Evolutionary conservation across 2,797 vertebrate species (phyloP).

Genomic region (Heliangelus exortis): DNA sequence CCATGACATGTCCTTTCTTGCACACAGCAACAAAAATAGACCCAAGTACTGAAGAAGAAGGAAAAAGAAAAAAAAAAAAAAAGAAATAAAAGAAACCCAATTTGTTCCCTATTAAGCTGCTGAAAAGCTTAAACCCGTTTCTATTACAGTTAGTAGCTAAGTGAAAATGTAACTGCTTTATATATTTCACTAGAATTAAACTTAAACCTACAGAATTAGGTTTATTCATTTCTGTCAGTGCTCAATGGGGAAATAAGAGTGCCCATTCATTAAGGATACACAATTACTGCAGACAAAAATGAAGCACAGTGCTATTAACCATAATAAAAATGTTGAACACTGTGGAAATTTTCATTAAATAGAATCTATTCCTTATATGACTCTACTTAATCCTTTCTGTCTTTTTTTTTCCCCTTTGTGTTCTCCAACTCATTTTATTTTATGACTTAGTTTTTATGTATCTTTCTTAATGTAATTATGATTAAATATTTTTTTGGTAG

Average conservation of each 20-base stretch:
- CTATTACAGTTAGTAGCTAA: constrained; percentile 78
- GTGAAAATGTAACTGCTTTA: constrained; percentile 86
- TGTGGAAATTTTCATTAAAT: constrained; percentile 88
- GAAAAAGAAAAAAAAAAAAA: background rate
- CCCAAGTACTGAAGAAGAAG: background rate
- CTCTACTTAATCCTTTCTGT: constrained; percentile 86
- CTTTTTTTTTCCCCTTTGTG: constrained; percentile 63
- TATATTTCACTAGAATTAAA: constrained; percentile 89
- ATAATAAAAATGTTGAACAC: constrained; percentile 88
- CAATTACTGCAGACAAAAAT: constrained; percentile 88
- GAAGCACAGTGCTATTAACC: constrained; percentile 85
- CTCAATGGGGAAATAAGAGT: constrained; percentile 85
- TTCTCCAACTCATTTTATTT: constrained; percentile 83
- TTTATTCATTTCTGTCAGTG: constrained; percentile 88
- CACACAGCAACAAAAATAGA: constrained; percentile 46
- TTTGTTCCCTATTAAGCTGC: constrained; percentile 70
- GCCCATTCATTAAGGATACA: constrained; percentile 85
- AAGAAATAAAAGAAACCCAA: constrained; percentile 56
- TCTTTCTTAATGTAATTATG: constrained; percentile 86
- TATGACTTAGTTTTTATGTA: constrained; percentile 84
- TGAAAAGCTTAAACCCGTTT: constrained; percentile 74
- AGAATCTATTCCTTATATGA: constrained; percentile 86
- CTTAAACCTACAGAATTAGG: constrained; percentile 88
- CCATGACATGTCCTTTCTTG: constrained; percentile 43
- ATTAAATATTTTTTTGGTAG: constrained; percentile 81